Evolutionary conservation across 2,113 vertebrate species (phyloP).

Genomic region (Pomatostomus ruficeps): DNA sequence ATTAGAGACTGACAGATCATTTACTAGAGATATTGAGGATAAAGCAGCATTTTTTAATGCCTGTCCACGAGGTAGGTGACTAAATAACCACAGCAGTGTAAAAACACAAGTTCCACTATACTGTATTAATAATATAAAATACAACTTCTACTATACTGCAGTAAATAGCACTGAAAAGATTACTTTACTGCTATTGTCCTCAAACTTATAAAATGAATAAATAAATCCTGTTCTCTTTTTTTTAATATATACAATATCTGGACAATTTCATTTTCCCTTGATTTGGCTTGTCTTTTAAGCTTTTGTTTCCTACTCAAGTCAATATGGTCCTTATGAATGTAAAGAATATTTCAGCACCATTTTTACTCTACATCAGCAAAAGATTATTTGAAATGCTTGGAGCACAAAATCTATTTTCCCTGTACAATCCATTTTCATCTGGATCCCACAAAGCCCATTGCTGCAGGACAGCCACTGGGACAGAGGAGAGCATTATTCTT

Average conservation of each 20-base stretch:
- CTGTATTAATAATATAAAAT: background rate
- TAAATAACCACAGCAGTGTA: background rate
- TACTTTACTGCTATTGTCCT: background rate
- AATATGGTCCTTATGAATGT: background rate
- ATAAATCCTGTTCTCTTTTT: background rate
- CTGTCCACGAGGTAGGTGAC: background rate
- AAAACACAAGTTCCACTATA: background rate
- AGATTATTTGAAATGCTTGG: background rate
- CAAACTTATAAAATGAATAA: background rate
- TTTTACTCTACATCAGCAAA: background rate
- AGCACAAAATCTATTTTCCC: background rate
- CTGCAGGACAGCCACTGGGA: background rate
- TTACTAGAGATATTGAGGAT: background rate
- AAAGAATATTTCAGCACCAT: background rate
- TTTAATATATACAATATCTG: background rate
- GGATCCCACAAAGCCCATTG: background rate
- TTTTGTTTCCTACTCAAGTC: background rate
- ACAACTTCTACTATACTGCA: background rate
- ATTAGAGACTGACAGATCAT: background rate
- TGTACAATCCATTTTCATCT: background rate
- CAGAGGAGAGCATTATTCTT: background rate
- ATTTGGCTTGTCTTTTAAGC: background rate
- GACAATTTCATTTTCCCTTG: background rate
- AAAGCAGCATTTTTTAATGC: background rate
- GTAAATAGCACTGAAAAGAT: background rate